Evolutionary conservation across 2,888 invertebrate genomes (phyloP), one percentile per base, ranked within the genome.

Genomic region (Tubulanus polymorphus): DNA sequence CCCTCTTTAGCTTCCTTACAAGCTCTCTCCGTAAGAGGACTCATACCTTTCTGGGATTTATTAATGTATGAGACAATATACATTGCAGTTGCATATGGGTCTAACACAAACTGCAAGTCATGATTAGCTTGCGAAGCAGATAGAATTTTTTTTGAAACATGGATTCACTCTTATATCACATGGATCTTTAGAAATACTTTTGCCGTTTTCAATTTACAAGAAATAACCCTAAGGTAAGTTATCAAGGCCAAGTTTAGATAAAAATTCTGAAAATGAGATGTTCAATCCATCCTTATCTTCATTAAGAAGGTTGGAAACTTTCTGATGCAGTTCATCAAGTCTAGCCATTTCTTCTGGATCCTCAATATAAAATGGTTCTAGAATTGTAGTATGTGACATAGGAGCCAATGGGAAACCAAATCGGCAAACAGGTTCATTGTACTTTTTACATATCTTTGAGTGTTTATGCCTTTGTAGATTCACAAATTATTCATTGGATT

Each of bases 331-430:
- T 41, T 18, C 41, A 20, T 41, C 23, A 15, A 20, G 41, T 18
- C 5, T 15, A 20, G n/a, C 25, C 32, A 28, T n/a, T 15, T 50
- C 25, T 12, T 35, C 18, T 10, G 26, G 32, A 23, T 37, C 41
- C 23, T 37, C 50, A n/a, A 55, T 37, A 20, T 51, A 32, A n/a
- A 63, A 37, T 29, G 62, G 61, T 20, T 61, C 28, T 3, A 63
- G 35, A 26, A 63, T 45, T 10, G 37, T 15, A 29, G 63, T 63
- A 30, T 62, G 20, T 20, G 51, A 53, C 60, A 65, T 54, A 37
- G 63, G 59, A 51, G 54, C 51, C 10, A 60, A 25, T 27, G 65
- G 65, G 49, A 64, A 64, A 48, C 55, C 45, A 49, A 63, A 65
- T 30, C 62, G 48, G 52, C 63, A 65, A 12, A 54, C 29, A 23